Evolutionary conservation across 37 sponge, comb jelly and placozoan species (phyloP), one percentile per base, ranked within the genome.

Genomic region (Spongilla lacustris): DNA sequence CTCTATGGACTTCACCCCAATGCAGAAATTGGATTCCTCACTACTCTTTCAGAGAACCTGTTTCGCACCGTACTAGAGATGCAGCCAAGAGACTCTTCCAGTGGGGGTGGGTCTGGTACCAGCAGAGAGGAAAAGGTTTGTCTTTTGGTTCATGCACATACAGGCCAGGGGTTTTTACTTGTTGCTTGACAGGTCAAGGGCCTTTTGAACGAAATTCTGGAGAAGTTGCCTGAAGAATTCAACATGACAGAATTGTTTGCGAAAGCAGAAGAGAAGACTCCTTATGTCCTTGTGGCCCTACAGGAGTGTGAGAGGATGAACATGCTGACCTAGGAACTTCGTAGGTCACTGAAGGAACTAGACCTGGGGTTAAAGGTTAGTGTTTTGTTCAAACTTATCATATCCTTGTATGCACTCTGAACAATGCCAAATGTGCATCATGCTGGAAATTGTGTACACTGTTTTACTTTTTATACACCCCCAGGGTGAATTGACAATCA

Each of bases 231-330:
- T 17, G 99, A 98, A 26, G 92, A 90, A 84, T 98, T 96, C 86
- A 94, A 94, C 81, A 84, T 98, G 81, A 68, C 66, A 50, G 99
- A 98, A 69, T 76, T 98, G 88, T 85, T 88, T 84, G 97, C 93
- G 2, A 73, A 93, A 23, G 94, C 91, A 2, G 99, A 98, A 83
- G 99, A 98, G 73, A 88, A 93, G 82, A 93, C 99, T 31, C 99
- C 99, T 4, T 98, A 96, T 89, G 93, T 95, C 41, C 93, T 98
- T 50, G 99, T 98, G 46, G 99, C 99, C 0, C 93, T 98, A 86
- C 99, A 98, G 87, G 99, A 98, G 75, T 96, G 99, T 78, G 99
- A 98, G 75, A 88, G 99, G 33, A 98, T 98, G 99, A 98, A 98
- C 67, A 87, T 24, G 14, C 94, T 98, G 30, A 96, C 97, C n/a